Conservation (phyloP, 2,113 vertebrate species). For the Ailuropoda melanoleuca region DNA sequence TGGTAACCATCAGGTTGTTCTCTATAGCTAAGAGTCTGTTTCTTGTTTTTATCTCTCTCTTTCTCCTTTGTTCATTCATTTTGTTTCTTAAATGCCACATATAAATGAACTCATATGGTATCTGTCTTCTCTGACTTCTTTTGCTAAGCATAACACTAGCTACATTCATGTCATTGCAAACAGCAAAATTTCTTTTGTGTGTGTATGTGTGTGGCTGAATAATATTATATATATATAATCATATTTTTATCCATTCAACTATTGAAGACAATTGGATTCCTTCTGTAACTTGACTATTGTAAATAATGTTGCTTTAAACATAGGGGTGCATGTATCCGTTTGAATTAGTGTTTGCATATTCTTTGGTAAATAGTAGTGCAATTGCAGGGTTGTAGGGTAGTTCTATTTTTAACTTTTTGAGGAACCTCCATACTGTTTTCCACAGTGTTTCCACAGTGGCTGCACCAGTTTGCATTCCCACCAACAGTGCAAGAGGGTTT, state of each 20-base stretch:
- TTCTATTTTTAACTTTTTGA: background rate
- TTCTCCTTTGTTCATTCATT: too few species aligned
- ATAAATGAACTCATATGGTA: too few species aligned
- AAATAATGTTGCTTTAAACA: background rate
- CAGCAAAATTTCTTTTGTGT: too few species aligned
- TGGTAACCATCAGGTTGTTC: too few species aligned
- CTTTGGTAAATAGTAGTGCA: background rate
- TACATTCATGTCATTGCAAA: too few species aligned
- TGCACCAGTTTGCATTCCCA: background rate
- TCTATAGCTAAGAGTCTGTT: too few species aligned
- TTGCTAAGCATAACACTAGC: too few species aligned
- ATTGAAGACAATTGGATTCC: background rate
- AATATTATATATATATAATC: too few species aligned
- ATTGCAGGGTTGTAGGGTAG: background rate
- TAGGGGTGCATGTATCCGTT: background rate
- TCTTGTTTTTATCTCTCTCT: too few species aligned
- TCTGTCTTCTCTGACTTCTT: too few species aligned
- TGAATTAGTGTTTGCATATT: background rate
- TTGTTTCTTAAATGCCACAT: too few species aligned
- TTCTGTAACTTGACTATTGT: background rate
- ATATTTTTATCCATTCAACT: background rate
- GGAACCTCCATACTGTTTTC: background rate
- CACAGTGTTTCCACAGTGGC: background rate
- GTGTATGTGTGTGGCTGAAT: too few species aligned
- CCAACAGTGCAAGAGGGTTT: background rate